Evolutionary conservation across 2,797 vertebrate species (phyloP), one percentile per base, ranked within the genome.

Genomic region (Hydrolagus colliei): DNA sequence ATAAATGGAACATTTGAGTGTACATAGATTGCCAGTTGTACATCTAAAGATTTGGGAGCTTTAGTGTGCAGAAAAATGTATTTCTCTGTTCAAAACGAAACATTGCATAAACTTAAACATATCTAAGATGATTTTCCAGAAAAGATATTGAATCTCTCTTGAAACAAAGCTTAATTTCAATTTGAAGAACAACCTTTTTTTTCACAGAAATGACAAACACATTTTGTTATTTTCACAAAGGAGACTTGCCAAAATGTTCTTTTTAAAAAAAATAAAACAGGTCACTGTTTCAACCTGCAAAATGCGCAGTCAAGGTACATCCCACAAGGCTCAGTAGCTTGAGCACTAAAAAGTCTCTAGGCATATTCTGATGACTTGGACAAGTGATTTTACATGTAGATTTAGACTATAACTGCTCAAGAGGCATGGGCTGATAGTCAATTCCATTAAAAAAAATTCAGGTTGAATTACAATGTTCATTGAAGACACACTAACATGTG

Each of bases 391-490:
- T 93, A 91, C 89, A 91, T 93, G 92, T 94, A 91, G 91, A 91
- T 89, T 91, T 87, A 86, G 87, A 90, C 86, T 41, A 52, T 85
- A 79, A 62, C 71, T 90, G 91, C 92, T 92, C 91, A 74, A 73
- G 90, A 87, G 91, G 59, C 90, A 89, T 89, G 86, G 89, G 88
- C 90, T 89, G 90, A 91, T 90, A 89, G 88, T 63, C n/a, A 88
- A 90, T 92, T 93, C 93, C 92, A 94, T 93, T 94, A 94, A 82
- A 82, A 92, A 91, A 93, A 92, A 93, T 93, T 94, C 90, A 92
- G 91, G 91, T 91, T 79, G 90, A 91, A 93, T 92, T 91, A 92
- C 91, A 91, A 90, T 91, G 91, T 91, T 93, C 89, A 91, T 92
- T 93, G 92, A 92, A 90, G 91, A 93, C 89, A 90, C 91, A 94